phyloP scores from a whole-genome alignment of 2,888 invertebrate species.

The Malthinus seriepunctatus region DNA sequence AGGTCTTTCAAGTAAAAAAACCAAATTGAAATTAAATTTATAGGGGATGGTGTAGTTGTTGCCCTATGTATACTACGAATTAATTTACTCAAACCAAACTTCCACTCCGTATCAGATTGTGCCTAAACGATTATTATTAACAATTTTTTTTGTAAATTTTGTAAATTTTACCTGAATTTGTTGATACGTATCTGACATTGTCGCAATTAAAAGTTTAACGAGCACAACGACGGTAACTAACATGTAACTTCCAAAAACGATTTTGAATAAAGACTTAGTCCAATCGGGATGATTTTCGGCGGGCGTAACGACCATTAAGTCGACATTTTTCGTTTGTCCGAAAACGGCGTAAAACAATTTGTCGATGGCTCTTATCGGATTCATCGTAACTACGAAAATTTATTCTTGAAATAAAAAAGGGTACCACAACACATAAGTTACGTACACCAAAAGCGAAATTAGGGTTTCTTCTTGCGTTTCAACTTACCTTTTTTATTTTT shows the following conservation, averaged over 20 bases:
- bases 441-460: too few relatives aligned
- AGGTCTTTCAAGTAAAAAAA: constrained; percentile 80
- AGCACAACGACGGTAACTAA: constrained; percentile 97
- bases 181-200: constrained; percentile 99
- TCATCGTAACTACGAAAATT: constrained; percentile 73
- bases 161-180: constrained; percentile 91
- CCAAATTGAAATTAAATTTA: constrained; percentile 96
- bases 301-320: constrained; percentile 58
- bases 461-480: too few relatives aligned
- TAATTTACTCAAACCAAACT: constrained; percentile 96
- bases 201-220: constrained; percentile 98
- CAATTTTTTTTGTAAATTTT: background rate
- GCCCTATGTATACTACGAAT: constrained; percentile 98
- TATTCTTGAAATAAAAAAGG: too few relatives aligned
- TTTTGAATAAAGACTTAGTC: constrained; percentile 85
- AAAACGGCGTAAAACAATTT: constrained; percentile 97
- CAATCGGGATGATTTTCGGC: constrained; percentile 69
- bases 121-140: constrained; percentile 64
- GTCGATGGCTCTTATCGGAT: constrained; percentile 91
- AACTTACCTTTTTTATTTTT: too few relatives aligned
- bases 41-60: constrained; percentile 96
- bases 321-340: constrained; percentile 87
- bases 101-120: constrained; percentile 99
- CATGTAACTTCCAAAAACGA: constrained; percentile 96
- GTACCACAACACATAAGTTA: too few relatives aligned